phyloP scores from a whole-genome alignment of 2,797 vertebrate genomes.

The Tragopan temminckii region DNA sequence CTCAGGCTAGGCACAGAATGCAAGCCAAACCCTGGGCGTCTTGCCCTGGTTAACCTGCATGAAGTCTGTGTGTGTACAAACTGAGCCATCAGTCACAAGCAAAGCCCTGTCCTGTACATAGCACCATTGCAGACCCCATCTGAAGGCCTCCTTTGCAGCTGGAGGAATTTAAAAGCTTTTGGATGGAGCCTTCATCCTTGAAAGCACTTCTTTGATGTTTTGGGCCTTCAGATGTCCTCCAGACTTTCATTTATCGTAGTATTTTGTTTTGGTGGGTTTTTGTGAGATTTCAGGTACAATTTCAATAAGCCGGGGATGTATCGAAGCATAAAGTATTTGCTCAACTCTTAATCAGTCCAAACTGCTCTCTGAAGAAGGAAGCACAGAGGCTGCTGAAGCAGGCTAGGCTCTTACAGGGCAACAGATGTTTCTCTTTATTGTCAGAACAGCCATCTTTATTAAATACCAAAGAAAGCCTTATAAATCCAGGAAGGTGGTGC shows the following conservation, averaged over 20 bases:
- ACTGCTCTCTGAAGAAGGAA: slow-evolving; percentile 41
- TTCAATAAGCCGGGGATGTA: slow-evolving; percentile 30
- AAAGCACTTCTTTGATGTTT: slow-evolving; percentile 58
- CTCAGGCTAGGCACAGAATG: not conserved
- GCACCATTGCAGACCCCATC: not conserved
- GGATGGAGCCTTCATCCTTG: not conserved
- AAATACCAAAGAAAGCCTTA: slow-evolving; percentile 69
- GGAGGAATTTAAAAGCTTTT: slow-evolving; percentile 4
- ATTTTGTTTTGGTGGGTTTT: not conserved
- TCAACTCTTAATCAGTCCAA: slow-evolving; percentile 56
- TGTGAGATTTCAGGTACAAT: slow-evolving; percentile 59
- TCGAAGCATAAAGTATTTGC: slow-evolving; percentile 26
- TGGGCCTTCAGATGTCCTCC: slow-evolving; percentile 15
- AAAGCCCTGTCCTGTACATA: not conserved
- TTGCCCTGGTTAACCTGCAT: not conserved
- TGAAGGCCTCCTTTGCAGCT: not conserved
- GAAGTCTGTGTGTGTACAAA: not conserved
- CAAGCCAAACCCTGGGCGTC: not conserved
- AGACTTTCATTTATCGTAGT: slow-evolving; percentile 12
- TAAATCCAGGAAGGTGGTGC: slow-evolving; percentile 51
- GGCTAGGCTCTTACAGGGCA: slow-evolving; percentile 25
- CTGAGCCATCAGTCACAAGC: not conserved
- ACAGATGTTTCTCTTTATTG: slow-evolving; percentile 74
- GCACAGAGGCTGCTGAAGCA: slow-evolving; percentile 27
- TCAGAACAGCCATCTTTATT: slow-evolving; percentile 65